These are phyloP conservation scores for Oceanodroma leucorhoa DNA, from an alignment of 2,797 vertebrate genomes.

Conservation along the genomic window DNA sequence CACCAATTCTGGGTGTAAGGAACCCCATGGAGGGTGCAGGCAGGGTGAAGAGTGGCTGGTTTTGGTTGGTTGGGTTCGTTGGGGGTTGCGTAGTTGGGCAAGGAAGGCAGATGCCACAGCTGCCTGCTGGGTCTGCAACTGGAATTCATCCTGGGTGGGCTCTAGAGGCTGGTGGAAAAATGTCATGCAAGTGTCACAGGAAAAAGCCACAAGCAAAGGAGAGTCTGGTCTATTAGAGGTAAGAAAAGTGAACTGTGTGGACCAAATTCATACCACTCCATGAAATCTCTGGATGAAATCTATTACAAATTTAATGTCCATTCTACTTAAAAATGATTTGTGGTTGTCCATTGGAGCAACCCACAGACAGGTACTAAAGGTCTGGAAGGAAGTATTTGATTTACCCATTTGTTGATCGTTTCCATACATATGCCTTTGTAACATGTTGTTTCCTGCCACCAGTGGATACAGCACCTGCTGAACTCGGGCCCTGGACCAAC, in stretches of 20 bases:
- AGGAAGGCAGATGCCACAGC: neutral
- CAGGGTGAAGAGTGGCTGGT: neutral
- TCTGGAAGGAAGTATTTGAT: neutral
- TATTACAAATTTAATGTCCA: neutral
- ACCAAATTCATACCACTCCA: neutral
- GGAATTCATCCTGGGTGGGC: neutral
- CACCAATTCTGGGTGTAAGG: neutral
- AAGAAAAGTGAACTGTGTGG: neutral
- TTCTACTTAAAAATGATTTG: neutral
- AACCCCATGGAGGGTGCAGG: neutral
- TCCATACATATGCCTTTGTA: neutral
- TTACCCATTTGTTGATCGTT: neutral
- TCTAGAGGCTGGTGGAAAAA: neutral
- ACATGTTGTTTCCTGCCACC: neutral
- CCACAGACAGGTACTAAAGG: neutral
- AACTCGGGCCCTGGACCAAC: fast-evolving
- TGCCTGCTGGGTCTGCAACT: neutral
- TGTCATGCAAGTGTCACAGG: neutral
- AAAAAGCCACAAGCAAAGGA: neutral
- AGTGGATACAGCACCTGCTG: neutral
- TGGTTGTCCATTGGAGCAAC: neutral
- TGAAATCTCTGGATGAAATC: neutral
- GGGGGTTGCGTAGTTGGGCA: fast-evolving
- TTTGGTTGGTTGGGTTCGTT: neutral
- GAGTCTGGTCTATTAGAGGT: neutral